Percentiles rank a stretch among this genome's conserved stretches.
Conservation (phyloP, 2,888 invertebrate genomes). For the Spialia ferax region DNA sequence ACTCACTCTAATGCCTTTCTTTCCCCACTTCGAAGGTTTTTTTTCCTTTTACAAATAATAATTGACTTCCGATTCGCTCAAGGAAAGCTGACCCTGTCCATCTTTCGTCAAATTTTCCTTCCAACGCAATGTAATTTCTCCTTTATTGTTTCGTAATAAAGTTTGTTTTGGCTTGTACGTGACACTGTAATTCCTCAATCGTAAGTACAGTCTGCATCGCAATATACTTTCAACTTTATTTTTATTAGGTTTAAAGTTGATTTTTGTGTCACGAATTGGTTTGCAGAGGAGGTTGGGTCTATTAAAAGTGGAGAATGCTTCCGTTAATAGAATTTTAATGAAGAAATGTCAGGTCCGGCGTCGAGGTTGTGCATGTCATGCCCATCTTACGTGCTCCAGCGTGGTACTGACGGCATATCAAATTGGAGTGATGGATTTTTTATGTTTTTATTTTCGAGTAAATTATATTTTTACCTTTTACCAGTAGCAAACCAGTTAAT, state of each 20-base stretch:
- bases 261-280: background rate
- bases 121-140: constrained; percentile 47
- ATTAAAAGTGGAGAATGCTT: constrained; percentile 76
- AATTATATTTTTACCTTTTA: background rate
- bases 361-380: constrained; percentile 82
- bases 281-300: constrained; percentile 44
- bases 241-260: background rate
- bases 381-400: constrained; percentile 77
- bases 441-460: background rate
- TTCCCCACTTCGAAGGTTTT: constrained; percentile 49
- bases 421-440: constrained; percentile 52
- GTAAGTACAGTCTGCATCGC: constrained; percentile 31
- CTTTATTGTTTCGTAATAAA: constrained; percentile 44
- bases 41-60: constrained; percentile 58
- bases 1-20: constrained; percentile 54
- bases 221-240: constrained; percentile 44
- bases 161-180: constrained; percentile 42
- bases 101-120: constrained; percentile 58
- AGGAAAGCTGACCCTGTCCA: constrained; percentile 64
- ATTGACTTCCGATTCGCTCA: constrained; percentile 74
- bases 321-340: constrained; percentile 86
- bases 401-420: constrained; percentile 60
- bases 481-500: no score
- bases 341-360: constrained; percentile 80
- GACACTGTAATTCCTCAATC: background rate